A percentile compares a stretch with the other conserved stretches of the same genome.
Conservation (phyloP, 2,888 invertebrate species). For the Anagyrus pseudococci region DNA sequence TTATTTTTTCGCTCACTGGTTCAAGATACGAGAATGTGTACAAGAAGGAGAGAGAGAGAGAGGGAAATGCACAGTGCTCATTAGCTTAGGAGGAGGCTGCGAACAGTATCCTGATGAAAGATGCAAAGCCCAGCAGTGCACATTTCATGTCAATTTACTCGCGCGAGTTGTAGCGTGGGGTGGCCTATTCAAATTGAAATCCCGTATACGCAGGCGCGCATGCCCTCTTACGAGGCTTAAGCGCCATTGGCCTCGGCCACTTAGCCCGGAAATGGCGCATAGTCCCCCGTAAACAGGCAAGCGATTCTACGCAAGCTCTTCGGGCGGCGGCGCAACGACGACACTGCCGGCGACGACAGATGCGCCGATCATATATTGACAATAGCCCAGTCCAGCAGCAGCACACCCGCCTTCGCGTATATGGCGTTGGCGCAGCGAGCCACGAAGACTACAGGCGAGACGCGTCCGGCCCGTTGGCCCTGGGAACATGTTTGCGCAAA, state of each 20-base stretch:
- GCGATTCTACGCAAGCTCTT: neutral
- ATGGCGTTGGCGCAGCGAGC: no score
- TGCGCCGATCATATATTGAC: slow-evolving; percentile 33
- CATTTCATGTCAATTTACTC: neutral
- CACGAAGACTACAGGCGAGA: neutral
- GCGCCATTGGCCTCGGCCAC: neutral
- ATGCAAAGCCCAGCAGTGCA: slow-evolving; percentile 16
- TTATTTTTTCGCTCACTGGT: no score
- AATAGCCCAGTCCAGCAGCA: neutral
- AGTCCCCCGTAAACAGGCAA: slow-evolving; percentile 16
- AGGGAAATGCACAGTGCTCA: no score
- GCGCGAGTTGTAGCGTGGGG: neutral
- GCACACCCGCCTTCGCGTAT: no score
- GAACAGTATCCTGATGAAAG: slow-evolving; percentile 11
- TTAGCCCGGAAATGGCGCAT: slow-evolving; percentile 21
- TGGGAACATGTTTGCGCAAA: slow-evolving; percentile 44
- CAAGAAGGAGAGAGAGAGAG: no score
- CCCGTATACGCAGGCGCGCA: neutral
- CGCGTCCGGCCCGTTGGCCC: neutral
- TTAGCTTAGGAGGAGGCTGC: no score
- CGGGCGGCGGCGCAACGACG: neutral
- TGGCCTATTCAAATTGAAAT: neutral
- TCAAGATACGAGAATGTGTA: no score
- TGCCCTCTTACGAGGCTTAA: no score
- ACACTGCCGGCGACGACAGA: slow-evolving; percentile 6